Evolutionary conservation across 2,888 invertebrate genomes (phyloP).

Genomic region (Laspeyria flexula): DNA sequence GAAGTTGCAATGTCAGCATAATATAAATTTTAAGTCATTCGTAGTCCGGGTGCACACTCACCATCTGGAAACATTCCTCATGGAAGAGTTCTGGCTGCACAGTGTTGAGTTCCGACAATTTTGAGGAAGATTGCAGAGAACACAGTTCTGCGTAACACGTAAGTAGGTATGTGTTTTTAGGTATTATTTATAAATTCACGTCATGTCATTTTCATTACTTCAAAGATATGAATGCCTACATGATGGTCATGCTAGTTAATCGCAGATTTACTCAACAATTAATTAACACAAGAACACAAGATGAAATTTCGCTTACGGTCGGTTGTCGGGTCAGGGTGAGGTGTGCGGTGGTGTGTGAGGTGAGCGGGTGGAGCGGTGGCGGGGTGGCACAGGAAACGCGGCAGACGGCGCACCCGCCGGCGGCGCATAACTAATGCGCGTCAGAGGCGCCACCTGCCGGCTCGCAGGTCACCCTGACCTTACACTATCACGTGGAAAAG

Average conservation of each 20-base stretch:
- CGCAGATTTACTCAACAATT: constrained; percentile 7
- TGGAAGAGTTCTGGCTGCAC: no score
- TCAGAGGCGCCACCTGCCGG: constrained; percentile 56
- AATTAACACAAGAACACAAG: constrained; percentile 24
- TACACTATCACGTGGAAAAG: constrained; percentile 43
- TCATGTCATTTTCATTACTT: background rate
- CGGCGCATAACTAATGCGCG: constrained; percentile 67
- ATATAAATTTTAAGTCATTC: no score
- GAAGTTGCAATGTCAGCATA: no score
- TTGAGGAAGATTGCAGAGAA: no score
- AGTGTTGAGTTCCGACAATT: no score
- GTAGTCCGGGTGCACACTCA: no score
- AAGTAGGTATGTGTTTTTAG: no score
- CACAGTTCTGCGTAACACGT: no score
- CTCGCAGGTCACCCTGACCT: constrained; percentile 45
- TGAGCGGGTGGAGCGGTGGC: no score
- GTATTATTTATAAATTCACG: no score
- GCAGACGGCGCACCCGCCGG: constrained; percentile 68
- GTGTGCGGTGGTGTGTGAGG: constrained; percentile 27
- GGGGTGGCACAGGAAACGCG: constrained; percentile 67
- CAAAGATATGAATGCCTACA: background rate
- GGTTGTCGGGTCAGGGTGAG: constrained; percentile 30
- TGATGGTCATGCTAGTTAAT: background rate
- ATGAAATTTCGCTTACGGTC: constrained; percentile 34
- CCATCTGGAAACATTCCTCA: no score